Evolutionary conservation across 2,797 vertebrate species (phyloP).

Genomic region (Manis crassicaudata): DNA sequence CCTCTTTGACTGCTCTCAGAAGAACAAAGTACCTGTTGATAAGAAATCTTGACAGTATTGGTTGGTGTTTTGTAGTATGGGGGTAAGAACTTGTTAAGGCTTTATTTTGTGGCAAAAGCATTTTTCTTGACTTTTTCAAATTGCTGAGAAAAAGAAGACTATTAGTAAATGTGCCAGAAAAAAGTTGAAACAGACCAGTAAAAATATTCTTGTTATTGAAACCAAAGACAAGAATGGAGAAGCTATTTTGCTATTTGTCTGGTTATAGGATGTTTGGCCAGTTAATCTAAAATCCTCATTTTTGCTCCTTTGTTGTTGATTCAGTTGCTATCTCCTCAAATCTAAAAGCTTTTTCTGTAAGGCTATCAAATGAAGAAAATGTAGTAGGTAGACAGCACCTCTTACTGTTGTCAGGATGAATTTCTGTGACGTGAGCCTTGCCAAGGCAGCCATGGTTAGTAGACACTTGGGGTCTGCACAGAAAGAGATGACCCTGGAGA

Average conservation of each 20-base stretch:
- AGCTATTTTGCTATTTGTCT: neutral
- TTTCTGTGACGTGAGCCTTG: neutral
- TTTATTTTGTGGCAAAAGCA: constrained; percentile 10
- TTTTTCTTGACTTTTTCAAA: constrained; percentile 46
- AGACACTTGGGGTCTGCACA: neutral
- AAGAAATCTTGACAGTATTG: neutral
- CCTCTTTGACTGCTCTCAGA: neutral
- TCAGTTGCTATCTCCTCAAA: neutral
- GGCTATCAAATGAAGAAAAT: neutral
- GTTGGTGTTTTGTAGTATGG: neutral
- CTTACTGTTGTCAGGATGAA: neutral
- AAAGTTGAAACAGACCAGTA: neutral
- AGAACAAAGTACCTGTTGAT: constrained; percentile 58
- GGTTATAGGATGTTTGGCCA: neutral
- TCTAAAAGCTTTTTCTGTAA: neutral
- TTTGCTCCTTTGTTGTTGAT: neutral
- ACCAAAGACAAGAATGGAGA: neutral
- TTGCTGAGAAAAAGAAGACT: constrained; percentile 18
- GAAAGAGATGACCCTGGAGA: neutral
- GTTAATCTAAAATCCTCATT: neutral
- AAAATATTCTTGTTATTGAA: neutral
- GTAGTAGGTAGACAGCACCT: neutral
- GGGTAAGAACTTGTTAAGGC: neutral
- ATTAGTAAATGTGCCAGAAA: neutral
- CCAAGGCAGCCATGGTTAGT: neutral